Percentiles rank a stretch among this genome's conserved stretches.
These are phyloP conservation scores for Fragum whitleyi DNA, from an alignment of 2,888 invertebrate species.

Conservation along the genomic window DNA sequence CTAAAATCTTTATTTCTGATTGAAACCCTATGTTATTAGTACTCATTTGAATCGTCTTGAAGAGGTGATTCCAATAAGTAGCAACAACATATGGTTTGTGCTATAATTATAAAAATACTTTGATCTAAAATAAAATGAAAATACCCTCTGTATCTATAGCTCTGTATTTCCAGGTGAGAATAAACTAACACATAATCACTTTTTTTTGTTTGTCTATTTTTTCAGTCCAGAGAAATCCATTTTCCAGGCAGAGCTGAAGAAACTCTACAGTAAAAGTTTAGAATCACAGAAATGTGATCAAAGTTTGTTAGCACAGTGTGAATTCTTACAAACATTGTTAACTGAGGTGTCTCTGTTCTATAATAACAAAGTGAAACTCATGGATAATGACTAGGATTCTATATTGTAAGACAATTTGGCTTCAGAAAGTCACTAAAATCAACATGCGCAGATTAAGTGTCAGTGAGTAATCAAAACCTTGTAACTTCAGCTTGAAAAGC, in stretches of 20 bases:
- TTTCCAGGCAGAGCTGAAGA: not conserved
- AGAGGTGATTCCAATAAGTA: too few relatives aligned
- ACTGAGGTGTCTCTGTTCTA: not conserved
- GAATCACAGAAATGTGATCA: slow-evolving; percentile 2
- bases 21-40: too few relatives aligned
- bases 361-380: not conserved
- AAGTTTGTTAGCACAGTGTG: not conserved
- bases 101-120: too few relatives aligned
- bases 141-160: too few relatives aligned
- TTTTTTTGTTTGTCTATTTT: not conserved
- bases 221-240: slow-evolving; percentile 18
- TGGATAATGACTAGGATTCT: slow-evolving; percentile 14
- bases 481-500: too few relatives aligned
- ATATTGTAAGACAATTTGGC: not conserved
- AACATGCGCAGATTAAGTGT: not conserved
- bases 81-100: too few relatives aligned
- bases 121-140: too few relatives aligned
- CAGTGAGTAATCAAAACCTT: too few relatives aligned
- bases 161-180: too few relatives aligned
- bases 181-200: not conserved
- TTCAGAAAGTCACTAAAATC: not conserved
- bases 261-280: slow-evolving; percentile 5
- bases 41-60: too few relatives aligned
- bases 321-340: not conserved
- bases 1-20: too few relatives aligned